Base-by-base conservation (phyloP, 2,797 vertebrate genomes). In the Fistularia commersonii region DNA sequence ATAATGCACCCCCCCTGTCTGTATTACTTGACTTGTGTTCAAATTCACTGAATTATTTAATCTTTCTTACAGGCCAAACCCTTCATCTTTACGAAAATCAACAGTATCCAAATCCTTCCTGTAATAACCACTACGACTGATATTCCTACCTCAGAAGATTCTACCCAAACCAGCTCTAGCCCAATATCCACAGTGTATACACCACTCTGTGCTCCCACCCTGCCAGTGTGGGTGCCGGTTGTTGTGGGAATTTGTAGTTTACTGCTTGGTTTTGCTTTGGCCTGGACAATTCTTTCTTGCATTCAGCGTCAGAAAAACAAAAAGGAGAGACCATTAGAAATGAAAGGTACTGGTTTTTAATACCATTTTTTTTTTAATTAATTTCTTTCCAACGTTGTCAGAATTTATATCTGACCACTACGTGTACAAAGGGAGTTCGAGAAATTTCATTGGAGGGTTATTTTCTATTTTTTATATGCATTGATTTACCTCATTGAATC, bases 31-130 rank as follows among this genome's bases (percentile, higher is more conserved):
- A 23, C 23, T 15, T 43, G 23, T 9, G n/a, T 53, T 11, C 11
- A 31, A 8, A 11, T 54, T 9, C 11, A 34, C 38, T 41, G 7
- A 44, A 8, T 8, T 45, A 1, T 47, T 75, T 51, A 63, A 3
- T 57, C 58, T 78, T 34, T 69, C 32, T 65, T 53, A 33, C 57
- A 97, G 93, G 89, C 73, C n/a, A 83, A 72, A 14, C 94, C 93
- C 6, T 95, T 91, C 76, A 79, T 97, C 76, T 92, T 80, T 72
- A 97, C 94, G 0, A 64, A 83, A 66, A 76, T 61, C 58, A 98
- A 96, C 34, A 96, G 93, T 51, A 63, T 48, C 15, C 55, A 52
- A 0, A 57, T 11, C 55, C 47, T 43, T 9, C 59, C 65, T 32
- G 50, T 50, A 8, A 56, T 10, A 11, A 51, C 52, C 38, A 62